Base-by-base conservation (phyloP, 2,113 vertebrate genomes). In the Sinocyclocheilus maitianheensis region DNA sequence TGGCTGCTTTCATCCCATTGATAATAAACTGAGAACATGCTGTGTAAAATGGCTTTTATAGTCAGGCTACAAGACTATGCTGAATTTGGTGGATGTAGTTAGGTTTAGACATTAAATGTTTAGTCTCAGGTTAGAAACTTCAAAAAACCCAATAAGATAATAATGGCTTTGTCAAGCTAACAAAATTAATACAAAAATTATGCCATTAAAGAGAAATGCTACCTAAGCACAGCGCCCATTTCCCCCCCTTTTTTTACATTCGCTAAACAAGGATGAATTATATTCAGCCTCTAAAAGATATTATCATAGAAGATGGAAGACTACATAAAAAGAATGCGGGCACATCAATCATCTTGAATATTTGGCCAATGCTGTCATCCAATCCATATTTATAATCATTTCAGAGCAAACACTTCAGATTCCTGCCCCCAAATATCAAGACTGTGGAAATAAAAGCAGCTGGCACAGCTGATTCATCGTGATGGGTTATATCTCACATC, bases 291-390 rank as follows among this genome's bases (percentile, higher is more conserved):
- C 88, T 90, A 87, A 87, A 76, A 69, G 3, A 51, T 87, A 63
- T 91, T 89, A 85, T 91, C 85, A 91, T 90, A 89, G 65, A 34
- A 89, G 76, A 89, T 72, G 53, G 89, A 84, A 82, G 83, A 87
- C 86, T 67, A 85, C 78, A 62, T 77, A 20, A 89, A 80, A 80
- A 89, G 86, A 46, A 30, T 72, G 80, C 80, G 80, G 89, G 91
- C 84, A 87, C 93, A 95, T 94, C 93, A 94, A 94, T 95, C 93
- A 94, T 89, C 88, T 88, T 84, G 91, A 93, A 92, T 91, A 92
- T 92, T 93, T 94, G 92, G 90, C 91, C 30, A 87, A 90, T 91
- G 88, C 92, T 92, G 93, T 94, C 93, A 93, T 75, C 79, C 86
- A 86, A 43, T 85, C 88, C 91, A 90, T 90, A 92, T 95, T 94